phyloP scores from a whole-genome alignment of 2,797 vertebrate genomes.

The Megalops cyprinoides region DNA sequence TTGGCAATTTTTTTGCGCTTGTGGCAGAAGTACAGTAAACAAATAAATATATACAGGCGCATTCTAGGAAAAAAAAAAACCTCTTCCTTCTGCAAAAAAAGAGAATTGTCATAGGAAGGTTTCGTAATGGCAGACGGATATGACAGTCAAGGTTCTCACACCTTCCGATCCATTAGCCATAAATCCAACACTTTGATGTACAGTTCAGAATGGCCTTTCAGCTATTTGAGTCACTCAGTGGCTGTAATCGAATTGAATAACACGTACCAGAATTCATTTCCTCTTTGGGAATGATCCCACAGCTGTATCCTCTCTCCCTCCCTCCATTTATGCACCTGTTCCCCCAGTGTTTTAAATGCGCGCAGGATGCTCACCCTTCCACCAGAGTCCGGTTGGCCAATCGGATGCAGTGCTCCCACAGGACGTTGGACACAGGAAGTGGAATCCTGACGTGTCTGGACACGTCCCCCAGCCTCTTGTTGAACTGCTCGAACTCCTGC shows the following conservation, averaged over 20 bases:
- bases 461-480: conserved; percentile 85
- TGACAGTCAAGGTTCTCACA: conserved; percentile 14
- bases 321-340: background rate
- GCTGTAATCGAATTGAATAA: too few relatives aligned
- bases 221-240: background rate
- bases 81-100: conserved; percentile 21
- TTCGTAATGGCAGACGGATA: conserved; percentile 40
- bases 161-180: conserved; percentile 20
- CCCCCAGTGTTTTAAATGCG: background rate
- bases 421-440: conserved; percentile 92
- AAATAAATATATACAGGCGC: conserved; percentile 32
- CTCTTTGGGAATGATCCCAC: too few relatives aligned
- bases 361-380: conserved; percentile 83
- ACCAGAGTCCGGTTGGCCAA: conserved; percentile 96
- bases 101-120: background rate
- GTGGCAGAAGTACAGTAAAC: conserved; percentile 20
- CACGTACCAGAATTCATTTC: background rate
- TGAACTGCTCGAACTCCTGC: conserved; percentile 96
- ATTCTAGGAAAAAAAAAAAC: conserved; percentile 7
- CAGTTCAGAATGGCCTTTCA: conserved; percentile 23
- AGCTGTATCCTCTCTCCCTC: background rate
- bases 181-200: conserved; percentile 39
- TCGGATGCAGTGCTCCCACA: conserved; percentile 99
- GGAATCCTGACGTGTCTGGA: conserved; percentile 94
- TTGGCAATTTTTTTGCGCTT: background rate